Conservation (phyloP, 1,140 invertebrate species). For the Popillia japonica region DNA sequence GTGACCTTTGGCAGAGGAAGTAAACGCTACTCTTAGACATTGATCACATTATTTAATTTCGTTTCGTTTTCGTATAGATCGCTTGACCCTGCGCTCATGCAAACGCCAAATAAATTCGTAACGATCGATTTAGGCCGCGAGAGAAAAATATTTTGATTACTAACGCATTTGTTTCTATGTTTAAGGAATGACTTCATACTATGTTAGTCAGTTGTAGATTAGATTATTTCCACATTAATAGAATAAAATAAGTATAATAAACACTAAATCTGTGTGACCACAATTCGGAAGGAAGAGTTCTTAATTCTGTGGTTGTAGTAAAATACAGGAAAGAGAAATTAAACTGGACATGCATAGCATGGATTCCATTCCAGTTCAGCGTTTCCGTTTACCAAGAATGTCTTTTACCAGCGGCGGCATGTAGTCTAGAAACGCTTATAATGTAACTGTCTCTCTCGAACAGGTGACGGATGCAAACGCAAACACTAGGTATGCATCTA, state of each 20-base stretch:
- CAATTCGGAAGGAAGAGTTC: no score
- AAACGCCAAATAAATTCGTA: neutral
- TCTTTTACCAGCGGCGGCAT: neutral
- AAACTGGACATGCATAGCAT: no score
- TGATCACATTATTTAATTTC: neutral
- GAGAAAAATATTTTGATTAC: no score
- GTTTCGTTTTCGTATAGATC: neutral
- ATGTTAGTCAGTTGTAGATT: no score
- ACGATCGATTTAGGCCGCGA: neutral
- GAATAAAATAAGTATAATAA: no score
- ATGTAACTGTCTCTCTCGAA: neutral
- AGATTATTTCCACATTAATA: no score
- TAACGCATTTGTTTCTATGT: no score
- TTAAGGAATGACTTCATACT: no score
- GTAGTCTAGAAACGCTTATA: conserved; percentile 1
- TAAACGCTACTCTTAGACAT: neutral
- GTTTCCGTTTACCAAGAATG: neutral
- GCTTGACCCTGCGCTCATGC: neutral
- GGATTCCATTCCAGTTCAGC: conserved; percentile 2
- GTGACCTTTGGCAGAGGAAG: conserved; percentile 8
- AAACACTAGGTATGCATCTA: neutral
- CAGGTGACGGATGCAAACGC: neutral
- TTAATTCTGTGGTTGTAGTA: no score
- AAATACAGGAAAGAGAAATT: no score
- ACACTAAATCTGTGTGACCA: no score